phyloP scores from a whole-genome alignment of 2,797 vertebrate genomes.

The Gorsachius magnificus region DNA sequence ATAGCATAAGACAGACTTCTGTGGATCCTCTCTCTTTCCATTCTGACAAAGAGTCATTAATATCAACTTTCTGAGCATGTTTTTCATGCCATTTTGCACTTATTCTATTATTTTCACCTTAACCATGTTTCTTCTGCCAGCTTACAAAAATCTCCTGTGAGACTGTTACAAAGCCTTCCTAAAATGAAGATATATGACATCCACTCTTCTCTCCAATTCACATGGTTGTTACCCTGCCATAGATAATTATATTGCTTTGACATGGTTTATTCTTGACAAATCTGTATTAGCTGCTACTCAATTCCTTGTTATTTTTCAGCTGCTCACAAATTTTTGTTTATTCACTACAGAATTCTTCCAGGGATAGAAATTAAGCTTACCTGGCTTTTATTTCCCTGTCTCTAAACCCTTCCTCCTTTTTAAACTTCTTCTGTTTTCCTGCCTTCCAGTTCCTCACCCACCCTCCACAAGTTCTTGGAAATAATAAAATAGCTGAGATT shows the following conservation, averaged over 20 bases:
- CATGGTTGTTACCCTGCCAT: neutral
- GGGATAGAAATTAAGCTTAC: neutral
- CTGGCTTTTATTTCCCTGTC: neutral
- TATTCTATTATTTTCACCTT: neutral
- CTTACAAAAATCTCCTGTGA: neutral
- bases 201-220: neutral
- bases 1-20: neutral
- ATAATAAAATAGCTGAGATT: neutral
- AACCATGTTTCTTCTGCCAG: neutral
- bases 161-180: neutral
- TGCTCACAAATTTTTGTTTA: neutral
- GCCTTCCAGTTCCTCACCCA: neutral
- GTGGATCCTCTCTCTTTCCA: fast-evolving
- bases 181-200: neutral
- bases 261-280: constrained; percentile 1
- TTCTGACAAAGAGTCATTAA: neutral
- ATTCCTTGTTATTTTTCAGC: neutral
- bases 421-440: neutral
- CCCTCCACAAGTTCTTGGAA: neutral
- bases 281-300: neutral
- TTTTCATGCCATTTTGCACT: neutral
- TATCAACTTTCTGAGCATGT: neutral
- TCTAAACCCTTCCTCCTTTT: neutral
- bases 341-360: neutral
- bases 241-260: neutral